A percentile compares a stretch with the other conserved stretches of the same genome.
Evolutionary conservation across 1,140 invertebrate genomes (phyloP).

Genomic region (Caenorhabditis latens): DNA sequence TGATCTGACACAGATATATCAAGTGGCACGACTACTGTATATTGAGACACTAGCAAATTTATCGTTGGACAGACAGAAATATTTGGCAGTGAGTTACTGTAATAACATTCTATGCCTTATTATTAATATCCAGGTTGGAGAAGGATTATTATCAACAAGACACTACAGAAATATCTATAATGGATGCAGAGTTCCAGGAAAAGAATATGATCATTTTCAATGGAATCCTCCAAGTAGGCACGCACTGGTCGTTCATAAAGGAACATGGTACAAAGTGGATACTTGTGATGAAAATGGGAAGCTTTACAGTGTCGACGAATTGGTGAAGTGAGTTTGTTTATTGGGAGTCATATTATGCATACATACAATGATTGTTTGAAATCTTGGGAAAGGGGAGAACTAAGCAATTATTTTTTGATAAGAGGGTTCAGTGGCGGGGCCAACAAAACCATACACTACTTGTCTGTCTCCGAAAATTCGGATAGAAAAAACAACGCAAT

Average conservation of each 20-base stretch:
- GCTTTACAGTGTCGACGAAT: slow-evolving; percentile 46
- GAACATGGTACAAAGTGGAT: slow-evolving; percentile 70
- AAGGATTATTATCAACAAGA: slow-evolving; percentile 66
- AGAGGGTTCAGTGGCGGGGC: too few species aligned
- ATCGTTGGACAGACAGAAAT: slow-evolving; percentile 61
- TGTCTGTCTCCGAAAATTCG: too few species aligned
- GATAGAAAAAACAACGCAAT: too few species aligned
- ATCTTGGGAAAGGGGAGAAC: too few species aligned
- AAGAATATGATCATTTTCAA: slow-evolving; percentile 59
- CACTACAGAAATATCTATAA: slow-evolving; percentile 70
- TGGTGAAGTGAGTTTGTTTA: slow-evolving; percentile 10
- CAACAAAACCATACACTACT: too few species aligned
- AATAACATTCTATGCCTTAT: background rate
- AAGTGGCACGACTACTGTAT: slow-evolving; percentile 67
- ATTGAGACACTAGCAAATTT: slow-evolving; percentile 68
- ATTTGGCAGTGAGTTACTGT: background rate
- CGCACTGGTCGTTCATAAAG: slow-evolving; percentile 65
- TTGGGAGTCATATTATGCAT: background rate
- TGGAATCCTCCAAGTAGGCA: slow-evolving; percentile 62
- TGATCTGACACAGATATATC: slow-evolving; percentile 62
- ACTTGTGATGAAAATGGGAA: slow-evolving; percentile 66
- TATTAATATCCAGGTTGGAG: slow-evolving; percentile 62
- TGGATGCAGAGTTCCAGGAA: slow-evolving; percentile 64
- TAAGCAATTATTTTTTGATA: too few species aligned
- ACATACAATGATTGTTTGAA: background rate